Conservation (phyloP, 1,140 invertebrate genomes). For the Aphaenogaster floridana region DNA sequence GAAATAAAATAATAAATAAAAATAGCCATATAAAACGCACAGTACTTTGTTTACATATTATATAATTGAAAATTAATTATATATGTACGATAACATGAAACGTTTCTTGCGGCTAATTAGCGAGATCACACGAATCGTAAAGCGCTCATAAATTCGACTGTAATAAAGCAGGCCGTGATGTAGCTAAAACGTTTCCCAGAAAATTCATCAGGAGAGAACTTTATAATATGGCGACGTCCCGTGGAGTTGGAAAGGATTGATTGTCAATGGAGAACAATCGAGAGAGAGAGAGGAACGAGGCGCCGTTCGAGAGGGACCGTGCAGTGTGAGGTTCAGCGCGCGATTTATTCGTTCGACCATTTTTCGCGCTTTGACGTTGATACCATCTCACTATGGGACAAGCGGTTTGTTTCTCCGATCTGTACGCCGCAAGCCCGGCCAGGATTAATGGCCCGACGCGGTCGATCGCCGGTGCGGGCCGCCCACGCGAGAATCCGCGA, state of each 20-base stretch:
- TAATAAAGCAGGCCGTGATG: slow-evolving; percentile 9
- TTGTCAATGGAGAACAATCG: slow-evolving; percentile 53
- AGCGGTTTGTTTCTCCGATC: slow-evolving; percentile 73
- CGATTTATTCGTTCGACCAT: slow-evolving; percentile 65
- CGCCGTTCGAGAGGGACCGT: slow-evolving; percentile 39
- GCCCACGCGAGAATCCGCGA: slow-evolving; percentile 68
- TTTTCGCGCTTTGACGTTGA: slow-evolving; percentile 66
- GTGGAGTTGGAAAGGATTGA: slow-evolving; percentile 51
- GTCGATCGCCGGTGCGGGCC: slow-evolving; percentile 50
- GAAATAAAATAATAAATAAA: neutral
- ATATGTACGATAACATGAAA: slow-evolving; percentile 4
- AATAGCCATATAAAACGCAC: neutral
- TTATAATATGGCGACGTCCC: slow-evolving; percentile 32
- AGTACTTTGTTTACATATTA: neutral
- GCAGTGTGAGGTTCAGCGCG: slow-evolving; percentile 55
- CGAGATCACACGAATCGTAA: neutral
- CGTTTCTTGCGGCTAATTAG: neutral
- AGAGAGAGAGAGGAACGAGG: slow-evolving; percentile 10
- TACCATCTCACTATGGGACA: slow-evolving; percentile 65
- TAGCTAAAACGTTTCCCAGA: slow-evolving; percentile 15
- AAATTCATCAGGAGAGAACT: slow-evolving; percentile 25
- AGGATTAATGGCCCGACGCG: slow-evolving; percentile 62
- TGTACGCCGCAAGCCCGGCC: slow-evolving; percentile 48
- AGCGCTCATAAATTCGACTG: slow-evolving; percentile 6
- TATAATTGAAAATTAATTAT: neutral